phyloP scores from a whole-genome alignment of 2,888 invertebrate species.

The Cremastinae sp. region DNA sequence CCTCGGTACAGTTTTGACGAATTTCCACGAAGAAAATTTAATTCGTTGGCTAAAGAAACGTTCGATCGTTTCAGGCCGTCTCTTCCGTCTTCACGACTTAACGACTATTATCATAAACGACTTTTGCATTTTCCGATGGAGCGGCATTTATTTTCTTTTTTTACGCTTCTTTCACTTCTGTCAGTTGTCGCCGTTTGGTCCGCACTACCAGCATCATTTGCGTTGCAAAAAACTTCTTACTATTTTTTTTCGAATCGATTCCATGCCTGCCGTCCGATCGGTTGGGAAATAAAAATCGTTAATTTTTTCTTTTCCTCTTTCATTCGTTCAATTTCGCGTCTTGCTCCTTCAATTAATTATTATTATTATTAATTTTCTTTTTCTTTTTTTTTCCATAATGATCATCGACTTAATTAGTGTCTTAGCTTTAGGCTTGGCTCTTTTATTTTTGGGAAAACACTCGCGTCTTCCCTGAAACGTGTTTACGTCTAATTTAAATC shows the following conservation, averaged over 20 bases:
- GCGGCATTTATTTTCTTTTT: conserved; percentile 61
- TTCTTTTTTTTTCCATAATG: conserved; percentile 40
- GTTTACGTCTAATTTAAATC: conserved; percentile 44
- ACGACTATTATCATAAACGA: conserved; percentile 65
- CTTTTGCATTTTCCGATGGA: conserved; percentile 68
- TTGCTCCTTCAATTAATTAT: conserved; percentile 32
- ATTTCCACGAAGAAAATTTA: not conserved
- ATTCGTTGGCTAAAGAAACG: conserved; percentile 1
- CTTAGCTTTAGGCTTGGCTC: conserved; percentile 52
- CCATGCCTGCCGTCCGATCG: conserved; percentile 79
- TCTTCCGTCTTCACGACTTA: conserved; percentile 64
- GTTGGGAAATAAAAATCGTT: conserved; percentile 60
- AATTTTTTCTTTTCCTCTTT: conserved; percentile 51
- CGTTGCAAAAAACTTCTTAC: conserved; percentile 73
- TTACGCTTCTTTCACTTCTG: conserved; percentile 67
- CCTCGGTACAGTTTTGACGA: too few species aligned
- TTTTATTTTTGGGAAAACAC: conserved; percentile 43
- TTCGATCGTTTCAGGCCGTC: conserved; percentile 41
- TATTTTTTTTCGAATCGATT: conserved; percentile 72
- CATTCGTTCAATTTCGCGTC: conserved; percentile 28
- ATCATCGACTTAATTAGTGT: conserved; percentile 56
- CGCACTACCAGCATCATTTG: conserved; percentile 78
- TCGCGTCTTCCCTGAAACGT: conserved; percentile 25
- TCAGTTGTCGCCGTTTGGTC: conserved; percentile 78
- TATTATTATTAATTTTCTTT: too few species aligned